phyloP scores from a whole-genome alignment of 2,113 vertebrate species.

The Muscicapa adusta region DNA sequence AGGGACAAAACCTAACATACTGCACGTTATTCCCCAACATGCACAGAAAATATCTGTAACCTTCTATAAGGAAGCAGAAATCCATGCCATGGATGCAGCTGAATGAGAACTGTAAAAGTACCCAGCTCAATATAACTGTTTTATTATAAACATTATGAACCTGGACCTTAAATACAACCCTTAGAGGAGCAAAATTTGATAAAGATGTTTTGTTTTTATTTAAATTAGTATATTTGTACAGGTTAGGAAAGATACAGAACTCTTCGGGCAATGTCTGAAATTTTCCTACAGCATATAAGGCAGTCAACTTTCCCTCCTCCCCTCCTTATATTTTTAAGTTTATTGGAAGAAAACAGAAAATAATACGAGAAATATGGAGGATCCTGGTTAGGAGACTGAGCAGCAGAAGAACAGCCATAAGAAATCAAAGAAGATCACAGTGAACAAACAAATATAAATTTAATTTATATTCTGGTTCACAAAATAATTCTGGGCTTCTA shows the following conservation, averaged over 20 bases:
- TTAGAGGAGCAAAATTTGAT: neutral
- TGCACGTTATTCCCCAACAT: neutral
- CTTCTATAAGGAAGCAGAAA: neutral
- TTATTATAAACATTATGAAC: neutral
- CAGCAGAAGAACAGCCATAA: neutral
- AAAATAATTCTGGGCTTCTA: constrained; percentile 36
- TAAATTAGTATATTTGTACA: neutral
- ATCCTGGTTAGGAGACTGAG: neutral
- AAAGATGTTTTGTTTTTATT: too few relatives aligned
- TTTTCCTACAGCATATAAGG: neutral
- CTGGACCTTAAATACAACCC: neutral
- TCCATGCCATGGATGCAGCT: neutral
- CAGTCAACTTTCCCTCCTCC: neutral
- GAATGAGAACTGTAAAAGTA: neutral
- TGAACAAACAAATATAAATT: neutral
- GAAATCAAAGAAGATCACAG: neutral
- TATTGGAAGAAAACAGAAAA: neutral
- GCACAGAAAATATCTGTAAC: neutral
- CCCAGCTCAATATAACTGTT: neutral
- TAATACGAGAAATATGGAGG: neutral
- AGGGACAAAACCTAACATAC: neutral
- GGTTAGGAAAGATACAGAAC: neutral
- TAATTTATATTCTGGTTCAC: neutral
- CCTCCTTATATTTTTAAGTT: neutral
- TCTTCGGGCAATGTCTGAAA: neutral